These are phyloP conservation scores for Cataglyphis hispanica DNA, from an alignment of 1,140 invertebrate species.

Conservation along the genomic window DNA sequence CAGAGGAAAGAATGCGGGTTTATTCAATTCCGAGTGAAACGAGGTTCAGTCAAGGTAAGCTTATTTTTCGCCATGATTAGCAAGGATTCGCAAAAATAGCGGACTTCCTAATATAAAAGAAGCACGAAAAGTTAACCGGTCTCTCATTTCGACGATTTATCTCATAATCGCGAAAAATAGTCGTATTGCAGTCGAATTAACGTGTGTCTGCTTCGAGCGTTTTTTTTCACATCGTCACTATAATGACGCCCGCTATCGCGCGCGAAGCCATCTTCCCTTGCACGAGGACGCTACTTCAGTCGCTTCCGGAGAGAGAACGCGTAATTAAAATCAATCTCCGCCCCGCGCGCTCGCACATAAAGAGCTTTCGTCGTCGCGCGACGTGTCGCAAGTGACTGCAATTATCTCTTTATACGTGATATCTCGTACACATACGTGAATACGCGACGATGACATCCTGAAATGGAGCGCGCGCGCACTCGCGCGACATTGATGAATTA, in stretches of 20 bases:
- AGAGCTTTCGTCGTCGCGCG: constrained; percentile 33
- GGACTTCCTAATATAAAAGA: not conserved
- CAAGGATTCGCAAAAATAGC: not conserved
- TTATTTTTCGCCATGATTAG: not conserved
- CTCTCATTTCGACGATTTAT: constrained; percentile 27
- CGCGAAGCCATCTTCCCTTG: constrained; percentile 29
- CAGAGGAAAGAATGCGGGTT: not conserved
- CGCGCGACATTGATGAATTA: constrained; percentile 49
- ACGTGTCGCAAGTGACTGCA: constrained; percentile 48
- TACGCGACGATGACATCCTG: not conserved
- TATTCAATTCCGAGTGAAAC: not conserved
- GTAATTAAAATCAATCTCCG: constrained; percentile 68
- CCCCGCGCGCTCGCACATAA: not conserved
- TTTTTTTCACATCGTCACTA: not conserved
- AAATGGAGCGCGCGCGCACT: not conserved
- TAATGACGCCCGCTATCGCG: constrained; percentile 33
- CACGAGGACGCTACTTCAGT: constrained; percentile 26
- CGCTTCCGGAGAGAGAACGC: constrained; percentile 40
- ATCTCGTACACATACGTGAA: constrained; percentile 4
- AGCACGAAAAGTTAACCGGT: not conserved
- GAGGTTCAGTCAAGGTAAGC: not conserved
- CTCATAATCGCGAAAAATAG: not conserved
- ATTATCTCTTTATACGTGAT: constrained; percentile 57
- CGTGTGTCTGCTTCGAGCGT: constrained; percentile 8
- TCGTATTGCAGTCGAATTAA: not conserved